Evolutionary conservation across 2,888 invertebrate genomes (phyloP), one percentile per base, ranked within the genome.

Genomic region (Dicycla oo): DNA sequence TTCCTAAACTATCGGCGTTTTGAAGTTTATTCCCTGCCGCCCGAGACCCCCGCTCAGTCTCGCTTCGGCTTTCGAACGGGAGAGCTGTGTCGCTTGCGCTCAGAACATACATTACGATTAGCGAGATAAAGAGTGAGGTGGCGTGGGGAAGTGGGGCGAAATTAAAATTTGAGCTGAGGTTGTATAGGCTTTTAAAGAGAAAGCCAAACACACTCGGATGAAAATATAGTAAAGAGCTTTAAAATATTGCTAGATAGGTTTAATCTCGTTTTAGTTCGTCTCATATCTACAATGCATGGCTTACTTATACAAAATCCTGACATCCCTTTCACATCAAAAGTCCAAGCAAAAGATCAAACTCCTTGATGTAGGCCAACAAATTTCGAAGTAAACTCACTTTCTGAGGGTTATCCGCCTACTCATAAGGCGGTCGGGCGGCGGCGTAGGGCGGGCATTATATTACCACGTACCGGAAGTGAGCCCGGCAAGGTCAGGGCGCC

Each of bases 381-480:
- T 68, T 40, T 18, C 20, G 6, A 57, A 62, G 49, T 45, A 43
- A n/a, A 20, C 34, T 64, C 15, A 53, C 23, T 51, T 69, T 64
- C 63, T 34, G n/a, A 45, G 51, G 54, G 51, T 74, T 66, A 72
- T 64, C 56, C 45, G 47, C 18, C 73, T 71, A 51, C 73, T 69
- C 57, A 71, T 65, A 69, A 30, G 51, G 43, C 30, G 40, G 79
- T 54, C 38, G 49, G 64, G 49, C 63, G 70, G 81, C 30, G 69
- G 58, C 40, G 60, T 15, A 51, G 56, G 77, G 74, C 75, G 75
- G 77, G 65, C 75, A 75, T 83, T 79, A 73, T 71, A 77, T 82
- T 77, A 78, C 75, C 82, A 75, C 47, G 65, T 30, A 57, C 68
- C 80, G 86, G 86, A 86, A 78, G 72, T 57, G 67, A 72, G 75